Percentiles rank a stretch among this genome's conserved stretches.
phyloP scores from a whole-genome alignment of 2,797 vertebrate genomes.

The Falco peregrinus region DNA sequence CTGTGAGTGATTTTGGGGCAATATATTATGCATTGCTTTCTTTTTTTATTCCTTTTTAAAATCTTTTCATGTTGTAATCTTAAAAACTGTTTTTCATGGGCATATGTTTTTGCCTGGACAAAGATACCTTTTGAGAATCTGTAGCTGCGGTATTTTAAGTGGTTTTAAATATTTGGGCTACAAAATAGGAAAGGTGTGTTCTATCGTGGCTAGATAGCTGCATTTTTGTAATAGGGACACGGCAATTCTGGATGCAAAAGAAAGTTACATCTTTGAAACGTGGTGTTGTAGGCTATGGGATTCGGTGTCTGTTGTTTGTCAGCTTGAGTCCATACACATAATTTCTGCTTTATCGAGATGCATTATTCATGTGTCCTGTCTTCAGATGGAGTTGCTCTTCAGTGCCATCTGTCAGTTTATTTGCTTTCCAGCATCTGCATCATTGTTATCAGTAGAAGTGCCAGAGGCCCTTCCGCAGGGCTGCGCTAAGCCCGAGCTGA shows the following conservation, averaged over 20 bases:
- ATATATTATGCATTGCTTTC: neutral
- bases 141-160: neutral
- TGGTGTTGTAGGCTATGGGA: neutral
- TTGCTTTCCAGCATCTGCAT: neutral
- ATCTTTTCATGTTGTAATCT: neutral
- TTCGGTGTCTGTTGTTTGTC: neutral
- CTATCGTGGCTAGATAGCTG: neutral
- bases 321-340: accelerated
- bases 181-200: neutral
- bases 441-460: neutral
- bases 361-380: neutral
- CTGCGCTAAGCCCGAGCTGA: neutral
- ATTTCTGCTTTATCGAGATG: neutral
- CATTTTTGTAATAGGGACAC: neutral
- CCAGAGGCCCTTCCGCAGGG: neutral
- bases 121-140: neutral
- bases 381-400: neutral
- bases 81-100: neutral
- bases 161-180: neutral
- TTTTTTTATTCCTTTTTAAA: neutral
- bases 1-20: neutral
- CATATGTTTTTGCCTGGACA: neutral
- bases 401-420: neutral
- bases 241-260: neutral
- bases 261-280: neutral